Evolutionary conservation across 2,113 vertebrate species (phyloP).

Genomic region (Scophthalmus maximus): DNA sequence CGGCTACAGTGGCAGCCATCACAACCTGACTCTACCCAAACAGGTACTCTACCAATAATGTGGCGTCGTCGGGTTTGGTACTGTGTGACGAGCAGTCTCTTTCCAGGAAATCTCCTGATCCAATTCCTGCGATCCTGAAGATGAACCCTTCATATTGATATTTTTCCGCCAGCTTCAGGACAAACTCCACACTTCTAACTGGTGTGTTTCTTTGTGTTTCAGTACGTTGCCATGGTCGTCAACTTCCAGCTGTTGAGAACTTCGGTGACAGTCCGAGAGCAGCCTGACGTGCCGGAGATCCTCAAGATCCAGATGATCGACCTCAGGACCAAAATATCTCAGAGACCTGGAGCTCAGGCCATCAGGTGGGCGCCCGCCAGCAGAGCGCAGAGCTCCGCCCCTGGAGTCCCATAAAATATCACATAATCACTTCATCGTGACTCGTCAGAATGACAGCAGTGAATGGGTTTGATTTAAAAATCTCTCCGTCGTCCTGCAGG

Average conservation of each 20-base stretch:
- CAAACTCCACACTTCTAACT: background rate
- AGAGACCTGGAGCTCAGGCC: slow-evolving; percentile 95
- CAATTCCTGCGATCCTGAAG: background rate
- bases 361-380: slow-evolving; percentile 86
- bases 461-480: background rate
- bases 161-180: background rate
- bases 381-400: no score
- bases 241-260: slow-evolving; percentile 91
- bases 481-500: slow-evolving; percentile 73
- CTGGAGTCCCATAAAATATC: no score
- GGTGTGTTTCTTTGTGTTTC: slow-evolving; percentile 24
- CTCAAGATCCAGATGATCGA: slow-evolving; percentile 94
- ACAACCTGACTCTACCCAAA: slow-evolving; percentile 88
- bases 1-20: slow-evolving; percentile 93
- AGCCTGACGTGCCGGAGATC: slow-evolving; percentile 87
- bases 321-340: slow-evolving; percentile 89
- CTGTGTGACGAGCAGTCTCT: no score
- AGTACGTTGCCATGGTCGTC: slow-evolving; percentile 92
- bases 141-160: background rate
- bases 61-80: no score
- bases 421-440: no score
- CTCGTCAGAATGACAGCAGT: no score
- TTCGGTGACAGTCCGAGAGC: slow-evolving; percentile 91
- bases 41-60: no score
- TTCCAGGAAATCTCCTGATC: no score